These are phyloP conservation scores for Manis crassicaudata DNA, from an alignment of 2,797 vertebrate species.

Conservation along the genomic window DNA sequence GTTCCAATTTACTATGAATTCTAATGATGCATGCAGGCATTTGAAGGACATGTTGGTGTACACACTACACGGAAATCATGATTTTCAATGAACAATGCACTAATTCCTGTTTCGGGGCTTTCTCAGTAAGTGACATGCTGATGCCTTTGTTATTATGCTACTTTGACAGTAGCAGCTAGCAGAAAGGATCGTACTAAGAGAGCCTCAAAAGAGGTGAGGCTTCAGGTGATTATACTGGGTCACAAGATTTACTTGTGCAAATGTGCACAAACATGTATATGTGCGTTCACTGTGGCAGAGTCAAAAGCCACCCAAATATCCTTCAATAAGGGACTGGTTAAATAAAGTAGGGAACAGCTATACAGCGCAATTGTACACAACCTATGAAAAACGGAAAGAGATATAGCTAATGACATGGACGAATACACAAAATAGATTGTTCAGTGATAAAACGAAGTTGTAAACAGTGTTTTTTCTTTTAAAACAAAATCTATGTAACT, in stretches of 20 bases:
- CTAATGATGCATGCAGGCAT: background rate
- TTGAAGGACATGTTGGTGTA: background rate
- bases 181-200: background rate
- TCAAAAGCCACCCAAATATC: background rate
- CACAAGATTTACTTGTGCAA: background rate
- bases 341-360: background rate
- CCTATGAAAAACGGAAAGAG: background rate
- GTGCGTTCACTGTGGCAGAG: background rate
- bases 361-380: rapidly evolving
- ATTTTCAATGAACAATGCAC: background rate
- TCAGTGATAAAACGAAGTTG: background rate
- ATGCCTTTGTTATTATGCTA: background rate
- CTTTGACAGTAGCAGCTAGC: background rate
- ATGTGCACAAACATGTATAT: background rate
- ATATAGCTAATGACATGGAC: background rate
- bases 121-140: background rate
- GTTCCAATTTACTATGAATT: background rate
- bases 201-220: background rate
- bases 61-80: background rate
- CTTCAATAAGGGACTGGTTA: background rate
- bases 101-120: background rate
- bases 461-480: background rate
- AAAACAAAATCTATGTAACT: background rate
- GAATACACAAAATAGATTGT: background rate
- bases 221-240: background rate